Base-by-base conservation (phyloP, 2,797 vertebrate genomes). In the Oreonectes daqikongensis region DNA sequence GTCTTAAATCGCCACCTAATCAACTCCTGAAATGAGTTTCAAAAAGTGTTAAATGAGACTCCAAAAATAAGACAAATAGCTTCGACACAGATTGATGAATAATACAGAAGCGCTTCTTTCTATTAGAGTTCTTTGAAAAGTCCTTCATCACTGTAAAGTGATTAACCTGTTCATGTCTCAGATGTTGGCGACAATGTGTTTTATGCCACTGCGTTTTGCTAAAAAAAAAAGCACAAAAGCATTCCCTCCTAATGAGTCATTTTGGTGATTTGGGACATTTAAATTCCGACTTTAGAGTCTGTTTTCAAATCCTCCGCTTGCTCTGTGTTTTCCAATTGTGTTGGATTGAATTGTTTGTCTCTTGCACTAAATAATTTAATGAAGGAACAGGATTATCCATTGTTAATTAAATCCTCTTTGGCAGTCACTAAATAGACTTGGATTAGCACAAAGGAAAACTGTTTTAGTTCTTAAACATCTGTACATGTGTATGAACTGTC, bases 301-400 rank as follows among this genome's bases (percentile, higher is more conserved):
- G 24, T 69, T 50, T 30, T 64, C 59, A 69, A 69, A 82, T 77
- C 60, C 52, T 22, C 55, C 24, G 8, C 66, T 63, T 20, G 52
- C 57, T 69, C 12, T 53, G 64, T 76, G 32, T 76, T 77, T 68
- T 67, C 60, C 63, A 52, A 81, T 61, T 61, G 66, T 77, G 65
- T 74, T 81, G 72, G 70, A 50, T 44, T 77, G 48, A 61, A 68
- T 68, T 67, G 50, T 68, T 38, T 48, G 9, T 72, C 66, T 69
- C 63, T 35, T 2, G 35, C 42, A 48, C 44, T n/a, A 46, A 68
- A 73, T 63, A 57, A 68, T 83, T 71, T 73, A 73, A 79, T 79
- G 59, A 81, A 60, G 52, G 46, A 73, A 66, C 35, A 60, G 72
- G 79, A 77, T 79, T 76, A 50, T 57, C 64, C 75, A 69, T 44